phyloP scores from a whole-genome alignment of 2,888 invertebrate species.

The Pantelozetes paolii region DNA sequence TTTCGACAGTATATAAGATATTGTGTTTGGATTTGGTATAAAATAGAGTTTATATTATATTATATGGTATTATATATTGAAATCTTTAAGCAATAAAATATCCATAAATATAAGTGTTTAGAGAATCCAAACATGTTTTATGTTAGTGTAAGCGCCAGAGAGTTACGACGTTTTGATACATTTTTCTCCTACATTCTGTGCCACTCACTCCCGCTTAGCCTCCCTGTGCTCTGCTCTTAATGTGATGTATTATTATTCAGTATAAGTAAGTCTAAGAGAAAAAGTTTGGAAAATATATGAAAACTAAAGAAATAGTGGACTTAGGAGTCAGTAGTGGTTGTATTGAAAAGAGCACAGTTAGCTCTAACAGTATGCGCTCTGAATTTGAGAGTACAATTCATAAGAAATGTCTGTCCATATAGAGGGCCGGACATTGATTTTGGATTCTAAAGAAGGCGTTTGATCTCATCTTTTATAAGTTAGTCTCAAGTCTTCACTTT shows the following conservation, averaged over 20 bases:
- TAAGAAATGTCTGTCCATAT: not conserved
- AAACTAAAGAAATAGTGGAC: not conserved
- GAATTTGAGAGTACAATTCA: constrained; percentile 15
- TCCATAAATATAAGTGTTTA: constrained; percentile 5
- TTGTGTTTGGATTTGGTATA: not conserved
- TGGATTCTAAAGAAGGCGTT: not conserved
- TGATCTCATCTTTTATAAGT: constrained; percentile 3
- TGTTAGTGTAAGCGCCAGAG: constrained; percentile 4
- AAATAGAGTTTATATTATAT: too few relatives aligned
- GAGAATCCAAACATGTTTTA: not conserved
- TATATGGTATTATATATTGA: constrained; percentile 13
- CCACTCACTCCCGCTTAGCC: not conserved
- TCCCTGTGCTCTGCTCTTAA: not conserved
- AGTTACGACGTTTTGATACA: not conserved
- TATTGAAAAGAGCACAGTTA: not conserved
- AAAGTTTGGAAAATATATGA: not conserved
- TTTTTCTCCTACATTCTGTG: not conserved
- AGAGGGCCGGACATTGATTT: not conserved
- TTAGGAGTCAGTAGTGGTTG: not conserved
- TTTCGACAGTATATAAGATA: not conserved
- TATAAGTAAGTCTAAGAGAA: not conserved
- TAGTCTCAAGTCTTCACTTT: not conserved
- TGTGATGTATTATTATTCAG: constrained; percentile 14
- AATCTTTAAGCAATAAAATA: not conserved
- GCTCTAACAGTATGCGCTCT: constrained; percentile 4